phyloP scores from a whole-genome alignment of 2,888 invertebrate genomes.

The Alentia gelatinosa region DNA sequence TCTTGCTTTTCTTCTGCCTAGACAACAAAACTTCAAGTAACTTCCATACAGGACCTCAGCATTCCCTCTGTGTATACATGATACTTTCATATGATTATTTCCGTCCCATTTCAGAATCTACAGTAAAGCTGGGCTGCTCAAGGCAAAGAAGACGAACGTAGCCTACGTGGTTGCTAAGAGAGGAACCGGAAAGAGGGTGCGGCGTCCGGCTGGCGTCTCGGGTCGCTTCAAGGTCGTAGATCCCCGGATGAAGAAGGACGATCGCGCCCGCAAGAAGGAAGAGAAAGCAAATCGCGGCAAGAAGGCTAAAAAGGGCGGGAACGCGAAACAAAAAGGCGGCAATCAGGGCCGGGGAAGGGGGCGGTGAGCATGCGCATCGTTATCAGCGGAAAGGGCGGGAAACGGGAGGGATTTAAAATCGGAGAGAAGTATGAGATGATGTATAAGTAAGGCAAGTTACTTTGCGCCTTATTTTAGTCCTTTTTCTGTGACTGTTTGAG shows the following conservation, averaged over 20 bases:
- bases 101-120: constrained; percentile 86
- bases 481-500: not conserved
- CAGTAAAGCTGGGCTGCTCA: constrained; percentile 89
- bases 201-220: constrained; percentile 92
- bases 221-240: constrained; percentile 97
- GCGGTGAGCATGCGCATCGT: too few relatives aligned
- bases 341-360: not conserved
- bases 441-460: too few relatives aligned
- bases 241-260: constrained; percentile 96
- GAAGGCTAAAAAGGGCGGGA: constrained; percentile 42
- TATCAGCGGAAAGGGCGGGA: not conserved
- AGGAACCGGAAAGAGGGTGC: constrained; percentile 85
- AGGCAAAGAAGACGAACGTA: constrained; percentile 90
- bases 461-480: not conserved
- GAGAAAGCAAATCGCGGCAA: constrained; percentile 61
- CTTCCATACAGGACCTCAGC: not conserved
- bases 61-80: too few relatives aligned
- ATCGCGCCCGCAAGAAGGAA: constrained; percentile 69
- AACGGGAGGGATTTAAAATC: not conserved
- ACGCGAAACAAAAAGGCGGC: not conserved
- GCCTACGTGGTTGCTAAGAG: constrained; percentile 97
- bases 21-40: not conserved
- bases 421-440: too few relatives aligned
- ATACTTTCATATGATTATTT: not conserved
- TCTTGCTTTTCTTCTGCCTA: too few relatives aligned